Evolutionary conservation across 2,888 invertebrate genomes (phyloP).

Genomic region (Taphrorychus bicolor): DNA sequence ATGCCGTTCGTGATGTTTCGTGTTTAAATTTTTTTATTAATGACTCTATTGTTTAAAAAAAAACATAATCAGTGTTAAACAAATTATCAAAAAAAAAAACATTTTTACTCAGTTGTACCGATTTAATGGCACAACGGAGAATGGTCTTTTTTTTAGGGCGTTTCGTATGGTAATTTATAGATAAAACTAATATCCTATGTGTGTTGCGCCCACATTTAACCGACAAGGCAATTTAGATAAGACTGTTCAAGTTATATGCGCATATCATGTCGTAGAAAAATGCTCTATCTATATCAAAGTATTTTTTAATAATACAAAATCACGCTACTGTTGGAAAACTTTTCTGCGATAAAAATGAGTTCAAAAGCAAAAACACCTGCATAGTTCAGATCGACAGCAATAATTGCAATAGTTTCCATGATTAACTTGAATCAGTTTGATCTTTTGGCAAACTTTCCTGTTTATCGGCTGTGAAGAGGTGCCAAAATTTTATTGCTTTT

Average conservation of each 20-base stretch:
- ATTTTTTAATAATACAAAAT: background rate
- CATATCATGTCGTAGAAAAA: background rate
- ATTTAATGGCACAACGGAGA: no score
- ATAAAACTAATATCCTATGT: background rate
- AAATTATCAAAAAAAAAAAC: background rate
- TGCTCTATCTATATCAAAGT: background rate
- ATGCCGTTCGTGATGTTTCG: background rate
- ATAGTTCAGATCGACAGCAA: background rate
- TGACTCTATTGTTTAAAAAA: no score
- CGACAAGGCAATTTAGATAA: background rate
- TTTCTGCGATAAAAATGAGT: background rate
- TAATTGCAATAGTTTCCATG: background rate
- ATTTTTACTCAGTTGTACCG: no score
- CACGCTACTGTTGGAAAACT: background rate
- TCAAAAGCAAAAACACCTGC: background rate
- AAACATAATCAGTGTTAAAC: background rate
- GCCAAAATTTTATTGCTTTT: background rate
- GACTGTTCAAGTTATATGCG: background rate
- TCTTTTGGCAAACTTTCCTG: background rate
- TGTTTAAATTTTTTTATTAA: background rate
- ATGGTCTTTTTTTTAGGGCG: background rate
- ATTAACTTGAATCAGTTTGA: background rate
- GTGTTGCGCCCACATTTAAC: background rate
- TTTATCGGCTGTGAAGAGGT: background rate
- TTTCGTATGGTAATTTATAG: background rate